Base-by-base conservation (phyloP, 1,140 invertebrate species). In the Papilio polytes region DNA sequence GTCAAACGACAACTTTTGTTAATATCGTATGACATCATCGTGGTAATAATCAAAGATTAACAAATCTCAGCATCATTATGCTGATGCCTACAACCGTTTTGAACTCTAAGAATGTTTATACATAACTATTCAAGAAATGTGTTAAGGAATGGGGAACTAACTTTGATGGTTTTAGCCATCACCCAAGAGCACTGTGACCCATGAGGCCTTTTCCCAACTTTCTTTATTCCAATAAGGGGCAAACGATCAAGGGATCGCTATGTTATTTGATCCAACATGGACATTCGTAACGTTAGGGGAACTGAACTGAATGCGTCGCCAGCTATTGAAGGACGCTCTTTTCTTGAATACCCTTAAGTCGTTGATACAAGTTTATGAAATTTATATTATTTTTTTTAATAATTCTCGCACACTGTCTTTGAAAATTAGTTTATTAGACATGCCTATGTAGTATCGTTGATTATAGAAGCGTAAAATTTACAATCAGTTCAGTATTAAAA, bases 1-100 rank as follows among this genome's bases (percentile, higher is more conserved):
- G 26, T 70, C 74, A 20, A 12, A 74, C 72, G 44, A 74, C 48
- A 48, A 48, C n/a, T 20, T 76, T 76, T 76, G 46, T 53, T 76
- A 76, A 76, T 22, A 76, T 41, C 7, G 10, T 15, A 76, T 76
- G 74, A 76, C 74, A 76, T 76, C 74, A 76, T 76, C 46, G 13
- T 20, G n/a, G 73, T 26, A 76, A 76, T 46, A 76, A 26, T 76
- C 74, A 76, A 48, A 76, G 46, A 76, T 12, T 76, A 76, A 76
- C n/a, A 76, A 76, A 51, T 76, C 74, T 46, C 41, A 76, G 46
- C 41, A 31, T 15, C n/a, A 15, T 31, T 41, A 22, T 20, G n/a
- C 9, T 51, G 9, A 51, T 76, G 74, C 74, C 74, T 76, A 76
- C 46, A 31, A 31, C 7, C n/a, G 31, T 44, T n/a, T 36, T 70